Base-by-base conservation (phyloP, 2,888 invertebrate genomes). In the Zeuzera pyrina region DNA sequence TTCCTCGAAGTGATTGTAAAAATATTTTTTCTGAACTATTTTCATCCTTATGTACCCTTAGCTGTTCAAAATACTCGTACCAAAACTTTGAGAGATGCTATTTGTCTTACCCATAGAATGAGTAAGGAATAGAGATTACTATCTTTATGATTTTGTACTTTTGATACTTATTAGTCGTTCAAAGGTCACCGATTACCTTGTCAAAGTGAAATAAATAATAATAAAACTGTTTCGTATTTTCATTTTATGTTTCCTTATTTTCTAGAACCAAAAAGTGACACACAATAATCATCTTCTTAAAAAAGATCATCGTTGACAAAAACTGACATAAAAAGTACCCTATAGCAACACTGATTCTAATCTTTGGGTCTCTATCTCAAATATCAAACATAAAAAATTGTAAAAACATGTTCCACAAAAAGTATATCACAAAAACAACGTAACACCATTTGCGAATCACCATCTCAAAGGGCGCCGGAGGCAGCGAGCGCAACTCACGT, bases 101-200 rank as follows among this genome's bases (percentile, higher is more conserved):
- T 64, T 67, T 73, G 67, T 68, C 64, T 77, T 73, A 77, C 73
- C 58, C 52, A 43, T 73, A 72, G 60, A 51, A 56, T 61, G 55
- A 61, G 45, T 66, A 72, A 63, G 61, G 44, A 55, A 68, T 77
- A 78, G 71, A 73, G 67, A 72, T 74, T 71, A 69, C 68, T 62
- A 61, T 54, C 57, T 60, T 57, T 70, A 64, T 70, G 59, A 57
- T 79, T 81, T 81, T 81, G 63, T 78, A 79, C 70, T 83, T 81
- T 79, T 79, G 71, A 77, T 81, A 81, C 62, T 60, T 66, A 57
- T 71, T 71, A 72, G 71, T 73, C 69, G 70, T 69, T 73, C 70
- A 66, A 76, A 79, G 79, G 73, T 79, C 81, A 78, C 76, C 70
- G 72, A 78, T 68, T 73, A 79, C 78, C 79, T 78, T 79, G 67